Evolutionary conservation across 2,113 vertebrate genomes (phyloP).

Genomic region (Nannospalax galili): DNA sequence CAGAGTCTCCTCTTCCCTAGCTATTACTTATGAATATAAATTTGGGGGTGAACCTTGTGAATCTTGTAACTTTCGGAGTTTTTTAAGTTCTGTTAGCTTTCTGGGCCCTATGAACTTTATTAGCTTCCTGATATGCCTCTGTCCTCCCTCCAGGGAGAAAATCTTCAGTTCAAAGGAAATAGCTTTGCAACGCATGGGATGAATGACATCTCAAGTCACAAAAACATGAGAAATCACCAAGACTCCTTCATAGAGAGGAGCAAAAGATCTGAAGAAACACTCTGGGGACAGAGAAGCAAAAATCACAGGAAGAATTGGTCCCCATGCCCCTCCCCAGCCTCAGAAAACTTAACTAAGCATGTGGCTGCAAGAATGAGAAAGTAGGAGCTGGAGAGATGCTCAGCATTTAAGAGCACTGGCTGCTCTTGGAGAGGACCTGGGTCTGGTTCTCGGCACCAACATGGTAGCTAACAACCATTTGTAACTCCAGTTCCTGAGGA

Average conservation of each 20-base stretch:
- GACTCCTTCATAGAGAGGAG: background rate
- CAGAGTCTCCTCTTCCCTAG: background rate
- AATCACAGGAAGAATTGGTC: background rate
- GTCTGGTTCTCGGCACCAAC: no score
- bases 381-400: no score
- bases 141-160: background rate
- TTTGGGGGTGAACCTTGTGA: no score
- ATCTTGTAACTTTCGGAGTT: no score
- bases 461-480: no score
- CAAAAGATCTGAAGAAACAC: conserved; percentile 17
- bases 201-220: conserved; percentile 46
- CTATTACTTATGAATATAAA: background rate
- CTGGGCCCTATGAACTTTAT: background rate
- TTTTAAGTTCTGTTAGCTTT: background rate
- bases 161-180: background rate
- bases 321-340: background rate
- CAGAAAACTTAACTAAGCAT: conserved; percentile 9
- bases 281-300: background rate
- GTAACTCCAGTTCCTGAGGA: no score
- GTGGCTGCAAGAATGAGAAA: background rate
- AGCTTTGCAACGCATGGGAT: background rate
- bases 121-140: background rate
- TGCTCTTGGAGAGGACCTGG: no score
- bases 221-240: conserved; percentile 31
- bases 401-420: no score